These are phyloP conservation scores for Drosophila sordidapex DNA, from an alignment of 2,888 invertebrate species.

Conservation along the genomic window DNA sequence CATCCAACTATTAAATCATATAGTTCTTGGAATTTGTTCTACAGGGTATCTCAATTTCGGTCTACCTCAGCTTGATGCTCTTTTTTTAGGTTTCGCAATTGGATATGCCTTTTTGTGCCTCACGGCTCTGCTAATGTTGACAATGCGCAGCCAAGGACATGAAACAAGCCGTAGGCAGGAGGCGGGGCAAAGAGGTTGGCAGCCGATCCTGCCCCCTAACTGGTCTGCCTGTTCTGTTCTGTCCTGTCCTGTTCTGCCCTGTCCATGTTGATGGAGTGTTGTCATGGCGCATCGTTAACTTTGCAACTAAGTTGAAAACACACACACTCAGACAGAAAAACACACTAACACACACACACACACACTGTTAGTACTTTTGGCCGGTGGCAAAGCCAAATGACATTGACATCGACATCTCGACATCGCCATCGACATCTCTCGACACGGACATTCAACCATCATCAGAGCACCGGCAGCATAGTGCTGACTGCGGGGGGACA, in stretches of 20 bases:
- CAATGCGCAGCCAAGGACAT: constrained; percentile 74
- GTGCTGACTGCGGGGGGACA: not conserved
- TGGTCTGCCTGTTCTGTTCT: constrained; percentile 22
- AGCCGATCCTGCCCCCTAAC: constrained; percentile 30
- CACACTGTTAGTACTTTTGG: constrained; percentile 10
- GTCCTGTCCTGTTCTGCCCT: not conserved
- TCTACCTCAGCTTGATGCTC: not conserved
- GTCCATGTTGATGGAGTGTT: constrained; percentile 62
- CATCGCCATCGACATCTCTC: constrained; percentile 63
- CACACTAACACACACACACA: constrained; percentile 6
- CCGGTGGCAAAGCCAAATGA: constrained; percentile 53
- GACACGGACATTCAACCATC: constrained; percentile 65
- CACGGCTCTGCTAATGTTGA: constrained; percentile 73
- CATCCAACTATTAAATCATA: not conserved
- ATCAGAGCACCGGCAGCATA: constrained; percentile 42
- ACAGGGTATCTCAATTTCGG: not conserved
- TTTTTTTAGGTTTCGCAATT: constrained; percentile 63
- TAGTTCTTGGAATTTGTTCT: not conserved
- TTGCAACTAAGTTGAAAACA: constrained; percentile 57
- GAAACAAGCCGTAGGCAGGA: constrained; percentile 40
- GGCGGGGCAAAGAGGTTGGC: constrained; percentile 2
- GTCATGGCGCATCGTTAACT: constrained; percentile 65
- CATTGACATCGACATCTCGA: constrained; percentile 63
- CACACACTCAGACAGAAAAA: constrained; percentile 16
- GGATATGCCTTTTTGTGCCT: constrained; percentile 78